Evolutionary conservation across 1,140 invertebrate genomes (phyloP).

Genomic region (Propsilocerus akamusi): DNA sequence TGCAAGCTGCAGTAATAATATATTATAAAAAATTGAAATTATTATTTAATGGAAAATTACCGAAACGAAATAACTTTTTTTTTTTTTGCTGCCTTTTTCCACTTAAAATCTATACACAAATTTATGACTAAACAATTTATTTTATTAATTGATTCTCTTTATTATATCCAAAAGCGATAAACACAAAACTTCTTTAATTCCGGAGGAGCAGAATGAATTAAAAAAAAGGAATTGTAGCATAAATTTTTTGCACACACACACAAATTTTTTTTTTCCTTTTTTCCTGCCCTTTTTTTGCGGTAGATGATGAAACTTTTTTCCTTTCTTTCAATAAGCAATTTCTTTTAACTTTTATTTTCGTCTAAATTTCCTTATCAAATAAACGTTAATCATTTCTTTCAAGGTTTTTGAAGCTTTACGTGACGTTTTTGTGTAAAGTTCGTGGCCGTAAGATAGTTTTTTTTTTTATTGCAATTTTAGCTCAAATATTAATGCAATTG

Average conservation of each 20-base stretch:
- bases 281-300: not conserved
- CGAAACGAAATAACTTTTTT: not conserved
- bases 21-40: too few relatives aligned
- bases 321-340: not conserved
- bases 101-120: too few relatives aligned
- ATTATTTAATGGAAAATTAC: conserved; percentile 4
- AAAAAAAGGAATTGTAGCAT: too few relatives aligned
- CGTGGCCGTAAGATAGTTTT: not conserved
- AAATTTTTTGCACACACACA: not conserved
- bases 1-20: too few relatives aligned
- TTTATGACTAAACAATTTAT: too few relatives aligned
- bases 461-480: not conserved
- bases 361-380: conserved; percentile 2
- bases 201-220: too few relatives aligned
- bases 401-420: not conserved
- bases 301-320: too few relatives aligned
- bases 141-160: not conserved
- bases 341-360: not conserved
- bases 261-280: not conserved
- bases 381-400: conserved; percentile 3
- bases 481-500: not conserved
- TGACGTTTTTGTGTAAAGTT: not conserved
- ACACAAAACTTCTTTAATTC: too few relatives aligned
- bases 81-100: not conserved
- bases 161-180: too few relatives aligned